Base-by-base conservation (phyloP, 2,797 vertebrate species). In the Anguilla anguilla region DNA sequence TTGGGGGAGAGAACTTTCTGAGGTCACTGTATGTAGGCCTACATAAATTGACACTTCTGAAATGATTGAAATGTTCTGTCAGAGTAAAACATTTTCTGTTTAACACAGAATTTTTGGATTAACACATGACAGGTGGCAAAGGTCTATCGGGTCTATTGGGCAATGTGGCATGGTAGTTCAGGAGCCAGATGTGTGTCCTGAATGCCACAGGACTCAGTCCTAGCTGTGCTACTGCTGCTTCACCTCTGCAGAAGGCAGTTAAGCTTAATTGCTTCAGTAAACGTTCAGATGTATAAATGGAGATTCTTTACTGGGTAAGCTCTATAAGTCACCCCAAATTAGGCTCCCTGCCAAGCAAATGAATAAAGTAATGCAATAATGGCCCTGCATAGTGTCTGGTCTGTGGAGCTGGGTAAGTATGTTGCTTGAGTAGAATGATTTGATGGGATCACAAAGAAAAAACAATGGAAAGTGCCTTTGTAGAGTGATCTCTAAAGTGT, bases 321-420 rank as follows among this genome's bases (percentile, higher is more conserved):
- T 81, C 5, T 81, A 17, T 46, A 81, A 46, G 77, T 22, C 15
- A 6, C 35, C 74, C 39, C 22, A 22, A 81, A 46, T 43, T 43
- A 46, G 77, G 77, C 35, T 46, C 13, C 77, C 35, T 46, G 39
- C 77, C 77, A 81, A 81, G 77, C 39, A 22, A 39, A 49, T 81
- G 35, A 81, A 81, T 81, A 43, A 81, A 43, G 35, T 46, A 81
- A 46, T 81, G 39, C 39, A 81, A 46, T 81, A 43, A 81, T 81
- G 35, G 77, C 77, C 31, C 46, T 9, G 69, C 11, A 4, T 35
- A 74, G n/a, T 74, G 69, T 74, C 69, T 74, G 39, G 35, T 15
- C 6, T 81, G 77, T 81, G 6, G 77, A 81, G 77, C 35, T 46
- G 39, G 43, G 28, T 13, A 22, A 43, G 39, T 81, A 25, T 22